Evolutionary conservation across 2,113 vertebrate genomes (phyloP).

Genomic region (Ctenodactylus gundi): DNA sequence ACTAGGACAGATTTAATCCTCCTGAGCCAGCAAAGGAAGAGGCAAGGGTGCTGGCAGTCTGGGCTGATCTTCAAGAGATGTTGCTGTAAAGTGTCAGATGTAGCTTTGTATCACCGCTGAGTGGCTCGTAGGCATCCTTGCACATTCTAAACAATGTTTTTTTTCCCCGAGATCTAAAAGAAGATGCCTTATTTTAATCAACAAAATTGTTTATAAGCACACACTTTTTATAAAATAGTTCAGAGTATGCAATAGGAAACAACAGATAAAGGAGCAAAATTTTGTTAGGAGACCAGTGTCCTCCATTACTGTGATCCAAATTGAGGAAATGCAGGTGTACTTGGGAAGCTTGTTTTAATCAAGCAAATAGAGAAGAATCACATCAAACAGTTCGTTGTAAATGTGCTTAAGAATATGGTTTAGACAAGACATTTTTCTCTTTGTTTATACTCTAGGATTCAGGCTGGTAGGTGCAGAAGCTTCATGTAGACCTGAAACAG

Average conservation of each 20-base stretch:
- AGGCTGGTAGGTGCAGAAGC: background rate
- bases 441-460: background rate
- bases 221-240: background rate
- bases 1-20: background rate
- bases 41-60: background rate
- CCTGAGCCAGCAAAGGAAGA: background rate
- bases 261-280: background rate
- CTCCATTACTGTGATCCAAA: background rate
- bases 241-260: background rate
- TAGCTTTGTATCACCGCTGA: background rate
- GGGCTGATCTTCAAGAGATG: background rate
- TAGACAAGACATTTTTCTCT: background rate
- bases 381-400: background rate
- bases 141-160: background rate
- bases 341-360: background rate
- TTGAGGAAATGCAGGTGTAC: background rate
- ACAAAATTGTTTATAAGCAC: background rate
- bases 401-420: background rate
- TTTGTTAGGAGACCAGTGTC: background rate
- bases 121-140: background rate
- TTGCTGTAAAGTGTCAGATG: background rate
- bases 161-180: background rate
- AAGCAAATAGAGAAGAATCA: background rate
- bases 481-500: background rate
- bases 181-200: background rate